Percentiles rank a stretch among this genome's conserved stretches.
Evolutionary conservation across 2,113 vertebrate species (phyloP).

Genomic region (Puffinus mauretanicus): DNA sequence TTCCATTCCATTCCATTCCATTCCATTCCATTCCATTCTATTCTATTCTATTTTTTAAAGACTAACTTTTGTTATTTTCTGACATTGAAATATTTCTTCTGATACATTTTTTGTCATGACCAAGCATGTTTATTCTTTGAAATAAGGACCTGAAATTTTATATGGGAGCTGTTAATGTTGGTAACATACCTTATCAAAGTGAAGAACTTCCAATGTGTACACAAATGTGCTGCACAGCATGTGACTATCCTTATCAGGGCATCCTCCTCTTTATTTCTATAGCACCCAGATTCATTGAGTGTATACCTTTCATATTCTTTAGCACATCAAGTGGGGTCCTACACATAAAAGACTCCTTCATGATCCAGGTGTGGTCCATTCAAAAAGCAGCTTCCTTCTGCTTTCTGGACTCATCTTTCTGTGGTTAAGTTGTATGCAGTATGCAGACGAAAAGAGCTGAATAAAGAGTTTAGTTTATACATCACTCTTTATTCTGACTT

Average conservation of each 20-base stretch:
- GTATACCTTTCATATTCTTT: background rate
- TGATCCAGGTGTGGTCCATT: background rate
- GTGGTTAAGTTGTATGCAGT: background rate
- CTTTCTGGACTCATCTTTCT: background rate
- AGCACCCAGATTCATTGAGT: background rate
- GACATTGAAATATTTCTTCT: background rate
- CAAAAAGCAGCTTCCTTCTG: background rate
- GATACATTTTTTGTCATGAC: fast-evolving
- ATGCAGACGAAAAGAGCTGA: background rate
- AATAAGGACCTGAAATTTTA: background rate
- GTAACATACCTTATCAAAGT: background rate
- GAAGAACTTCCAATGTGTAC: background rate
- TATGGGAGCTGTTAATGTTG: background rate
- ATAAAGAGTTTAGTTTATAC: background rate
- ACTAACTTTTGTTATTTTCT: background rate
- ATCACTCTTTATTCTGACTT: background rate
- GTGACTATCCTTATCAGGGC: background rate
- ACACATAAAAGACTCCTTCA: background rate
- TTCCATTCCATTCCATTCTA: background rate
- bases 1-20: background rate
- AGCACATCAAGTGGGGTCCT: background rate
- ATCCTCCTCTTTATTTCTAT: background rate
- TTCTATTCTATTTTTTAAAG: background rate
- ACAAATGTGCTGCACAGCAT: background rate
- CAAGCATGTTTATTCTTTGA: background rate